A percentile compares a stretch with the other conserved stretches of the same genome.
These are phyloP conservation scores for Dreissena polymorpha DNA, from an alignment of 1,140 invertebrate species.

Conservation along the genomic window DNA sequence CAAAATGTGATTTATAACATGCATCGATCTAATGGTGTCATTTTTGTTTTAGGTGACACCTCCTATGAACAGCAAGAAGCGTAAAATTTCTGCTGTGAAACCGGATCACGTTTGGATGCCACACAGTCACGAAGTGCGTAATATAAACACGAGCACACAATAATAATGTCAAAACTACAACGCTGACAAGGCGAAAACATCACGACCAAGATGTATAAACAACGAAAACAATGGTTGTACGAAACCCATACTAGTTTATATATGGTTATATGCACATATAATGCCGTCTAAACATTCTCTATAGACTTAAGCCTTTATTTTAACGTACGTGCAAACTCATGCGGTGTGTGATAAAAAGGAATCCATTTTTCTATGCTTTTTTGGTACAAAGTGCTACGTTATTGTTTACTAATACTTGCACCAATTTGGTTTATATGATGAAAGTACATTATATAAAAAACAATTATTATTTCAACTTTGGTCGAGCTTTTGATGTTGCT, in stretches of 20 bases:
- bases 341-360: too few relatives aligned
- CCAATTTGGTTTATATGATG: too few relatives aligned
- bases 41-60: too few relatives aligned
- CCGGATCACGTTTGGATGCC: slow-evolving; percentile 36
- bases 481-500: too few relatives aligned
- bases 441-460: too few relatives aligned
- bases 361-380: too few relatives aligned
- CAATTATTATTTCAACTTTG: too few relatives aligned
- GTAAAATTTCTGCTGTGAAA: slow-evolving; percentile 5
- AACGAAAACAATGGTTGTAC: background rate
- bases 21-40: background rate
- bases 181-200: background rate
- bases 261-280: background rate
- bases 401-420: too few relatives aligned
- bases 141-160: slow-evolving; percentile 36
- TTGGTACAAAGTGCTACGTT: too few relatives aligned
- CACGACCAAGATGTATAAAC: background rate
- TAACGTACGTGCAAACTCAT: background rate
- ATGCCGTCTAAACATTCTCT: background rate
- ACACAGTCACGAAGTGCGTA: background rate
- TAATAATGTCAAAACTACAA: background rate
- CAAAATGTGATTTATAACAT: background rate
- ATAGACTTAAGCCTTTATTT: background rate
- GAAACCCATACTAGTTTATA: background rate
- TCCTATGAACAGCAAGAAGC: too few relatives aligned